Evolutionary conservation across 2,888 invertebrate species (phyloP), one percentile per base, ranked within the genome.

Genomic region (Ceriagrion tenellum): DNA sequence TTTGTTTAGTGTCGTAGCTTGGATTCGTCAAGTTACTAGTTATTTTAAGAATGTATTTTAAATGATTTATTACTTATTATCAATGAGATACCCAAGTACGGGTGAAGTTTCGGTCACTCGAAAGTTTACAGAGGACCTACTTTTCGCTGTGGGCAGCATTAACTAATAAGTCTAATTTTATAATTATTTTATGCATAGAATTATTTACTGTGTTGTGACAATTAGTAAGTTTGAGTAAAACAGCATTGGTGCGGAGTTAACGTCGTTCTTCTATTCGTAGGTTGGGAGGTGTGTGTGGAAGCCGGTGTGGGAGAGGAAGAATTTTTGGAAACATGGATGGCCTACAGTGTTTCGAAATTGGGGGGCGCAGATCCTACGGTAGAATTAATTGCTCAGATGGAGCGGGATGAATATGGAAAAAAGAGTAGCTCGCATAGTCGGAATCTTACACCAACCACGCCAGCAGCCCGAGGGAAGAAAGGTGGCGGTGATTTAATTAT

Each of bases 271-370:
- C 0, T 13, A 1, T 81, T 16, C 16, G 35, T n/a, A 93, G 93
- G 93, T 3, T 93, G 93, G 93, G 93, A 93, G 20, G 47, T 93
- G 16, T 93, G 74, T n/a, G 47, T 26, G 26, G 93, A 93, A 13
- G 47, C 63, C 47, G 16, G 69, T 74, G 47, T 93, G 26, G 93
- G 69, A n/a, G 98, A 98, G 81, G 98, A 98, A 96, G 98, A 98
- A 96, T 98, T 98, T 96, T 98, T 98, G 95, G 98, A 98, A 96
- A 97, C 98, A 97, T 99, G 98, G 98, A 97, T 98, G 97, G 98
- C 98, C 40, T 98, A 98, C 96, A 98, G 98, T 96, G 97, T 98
- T 95, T 98, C 98, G 63, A 97, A 98, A 96, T 97, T 98, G 96
- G 97, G 97, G 96, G 98, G 98, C 69, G 97, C 97, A 0, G 97